Evolutionary conservation across 2,113 vertebrate genomes (phyloP), one percentile per base, ranked within the genome.

Genomic region (Alexandromys fortis): DNA sequence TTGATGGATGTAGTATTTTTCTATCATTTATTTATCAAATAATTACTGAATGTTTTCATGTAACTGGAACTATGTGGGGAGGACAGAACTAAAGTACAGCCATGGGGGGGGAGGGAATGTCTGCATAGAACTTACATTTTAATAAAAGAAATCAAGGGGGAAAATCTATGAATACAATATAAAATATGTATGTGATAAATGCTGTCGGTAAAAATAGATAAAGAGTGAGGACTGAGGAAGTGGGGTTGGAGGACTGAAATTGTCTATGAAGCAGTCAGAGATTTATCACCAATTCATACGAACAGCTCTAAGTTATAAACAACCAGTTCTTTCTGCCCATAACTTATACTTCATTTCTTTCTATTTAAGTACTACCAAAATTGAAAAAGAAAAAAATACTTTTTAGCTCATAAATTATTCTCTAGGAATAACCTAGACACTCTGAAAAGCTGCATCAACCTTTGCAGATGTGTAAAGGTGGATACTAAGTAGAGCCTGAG

Each of bases 391-490:
- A 68, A 61, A 70, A 58, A 22, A 78, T 86, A 96, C 63, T 52
- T 92, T 75, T 86, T n/a, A 70, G 52, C 58, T 8, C 28, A 91
- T 91, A 95, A 96, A 89, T 97, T 97, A 93, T 88, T 78, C 81
- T 92, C 30, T 94, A 30, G 52, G 24, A 95, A 93, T 90, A 94
- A 90, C 88, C 65, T 89, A 87, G 77, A 82, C 81, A 95, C 45
- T 97, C 96, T 82, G 26, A 94, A 90, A 91, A 95, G 58, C 76
- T 89, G 10, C 67, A 93, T 96, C 93, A 94, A 94, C 76, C 75
- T 97, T 97, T 97, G 82, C 81, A 90, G 58, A 86, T 55, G 47
- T 90, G 93, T 94, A 94, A 95, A 95, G 73, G 52, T 97, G 42
- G 55, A 52, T 83, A 65, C 49, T 91, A 70, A 68, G 19, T 86